Evolutionary conservation across 2,113 vertebrate species (phyloP), one percentile per base, ranked within the genome.

Genomic region (Hippocampus barbouri): DNA sequence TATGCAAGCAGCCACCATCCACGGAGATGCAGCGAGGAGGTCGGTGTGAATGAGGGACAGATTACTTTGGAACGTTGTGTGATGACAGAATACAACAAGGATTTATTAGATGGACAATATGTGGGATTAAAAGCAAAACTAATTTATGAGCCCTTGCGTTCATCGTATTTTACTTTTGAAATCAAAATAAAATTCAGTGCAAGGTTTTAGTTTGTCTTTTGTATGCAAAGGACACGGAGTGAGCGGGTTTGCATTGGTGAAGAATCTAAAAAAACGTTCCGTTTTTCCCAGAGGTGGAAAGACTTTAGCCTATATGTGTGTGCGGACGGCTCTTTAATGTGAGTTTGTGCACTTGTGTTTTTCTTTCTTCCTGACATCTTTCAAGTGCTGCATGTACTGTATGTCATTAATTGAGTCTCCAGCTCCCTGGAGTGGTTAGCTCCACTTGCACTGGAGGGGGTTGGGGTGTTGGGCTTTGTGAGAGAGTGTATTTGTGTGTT

Each of bases 341-440:
- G 83, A 70, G 74, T 79, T 79, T 86, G 70, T 79, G 79, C 71
- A 65, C 59, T 84, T 86, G 82, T 84, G 73, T 84, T 82, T 81
- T 86, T 84, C 80, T 86, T 78, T 81, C 76, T 81, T 79, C 53
- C 84, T 84, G 86, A 86, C 81, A 79, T 87, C 83, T 86, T 88
- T 80, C 79, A 73, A 88, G 84, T 83, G 82, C 83, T 88, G 81
- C 82, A 81, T 89, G 83, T 85, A 84, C 86, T 89, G 83, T 83
- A 84, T 87, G 85, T 89, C 86, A 88, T 89, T 89, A 89, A 88
- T 86, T 87, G 85, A 89, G 89, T 90, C 88, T 90, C 84, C 80
- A 83, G 86, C 79, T 88, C 89, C 88, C 86, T 87, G 87, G 88
- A 90, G 89, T 88, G 86, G 88, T 87, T 89, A 87, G 87, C 83